Evolutionary conservation across 1,140 invertebrate genomes (phyloP), one percentile per base, ranked within the genome.

Genomic region (Colletes latitarsis): DNA sequence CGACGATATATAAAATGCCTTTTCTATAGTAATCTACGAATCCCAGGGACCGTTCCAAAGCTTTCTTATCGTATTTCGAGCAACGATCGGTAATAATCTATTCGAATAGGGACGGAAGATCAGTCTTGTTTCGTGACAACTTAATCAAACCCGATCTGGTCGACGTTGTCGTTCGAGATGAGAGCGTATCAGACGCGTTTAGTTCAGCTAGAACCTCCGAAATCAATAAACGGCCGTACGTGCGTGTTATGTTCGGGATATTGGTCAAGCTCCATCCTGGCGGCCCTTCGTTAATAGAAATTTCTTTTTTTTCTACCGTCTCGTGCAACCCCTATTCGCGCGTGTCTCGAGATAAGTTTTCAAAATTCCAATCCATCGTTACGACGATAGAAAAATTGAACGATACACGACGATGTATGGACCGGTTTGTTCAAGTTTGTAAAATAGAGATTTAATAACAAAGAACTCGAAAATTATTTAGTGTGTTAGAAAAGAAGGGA

Each of bases 141-240:
- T 89, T 88, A 90, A 90, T 91, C 90, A 89, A 91, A 87, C 84
- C 85, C 83, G 87, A 83, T 88, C 78, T 82, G 82, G 84, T 86
- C 85, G 84, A 86, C 88, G 89, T 88, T 67, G 68, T 82, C 72
- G 87, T 80, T 69, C 46, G 77, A 58, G 66, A 87, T 57, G 84
- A 87, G 81, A 81, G 71, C 67, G 68, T 77, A 83, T 72, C 67
- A 70, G 76, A 79, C 79, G 63, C 87, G 57, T 88, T 87, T 85
- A 76, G 86, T 90, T 87, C 86, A 87, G 75, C 77, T n/a, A 73
- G 70, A 83, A 82, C 86, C 84, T 86, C 80, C 81, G 85, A 89
- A 90, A 90, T 91, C 89, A 90, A 91, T 91, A 90, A 89, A 86
- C 80, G 68, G 82, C 69, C 78, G 82, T 87, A 83, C 82, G 78